phyloP scores from a whole-genome alignment of 2,797 vertebrate species.

The Bradypodion ventrale region DNA sequence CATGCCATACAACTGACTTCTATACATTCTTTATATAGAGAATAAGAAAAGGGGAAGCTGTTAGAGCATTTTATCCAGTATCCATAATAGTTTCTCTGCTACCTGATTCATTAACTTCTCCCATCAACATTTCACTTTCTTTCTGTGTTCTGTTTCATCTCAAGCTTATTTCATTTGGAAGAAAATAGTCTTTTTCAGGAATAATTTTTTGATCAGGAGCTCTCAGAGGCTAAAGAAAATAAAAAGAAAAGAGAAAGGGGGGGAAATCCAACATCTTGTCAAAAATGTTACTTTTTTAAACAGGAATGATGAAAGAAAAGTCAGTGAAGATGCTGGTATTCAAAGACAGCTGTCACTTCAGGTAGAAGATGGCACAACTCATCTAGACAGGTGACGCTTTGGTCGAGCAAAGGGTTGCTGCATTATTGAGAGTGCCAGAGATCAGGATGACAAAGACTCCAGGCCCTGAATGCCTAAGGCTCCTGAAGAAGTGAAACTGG shows the following conservation, averaged over 20 bases:
- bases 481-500: slow-evolving; percentile 65
- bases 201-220: slow-evolving; percentile 73
- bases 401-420: slow-evolving; percentile 80
- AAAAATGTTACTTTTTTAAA: slow-evolving; percentile 82
- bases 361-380: slow-evolving; percentile 86
- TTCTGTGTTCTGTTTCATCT: slow-evolving; percentile 65
- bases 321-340: slow-evolving; percentile 85
- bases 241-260: slow-evolving; percentile 40
- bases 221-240: slow-evolving; percentile 37
- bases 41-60: slow-evolving; percentile 62
- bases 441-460: slow-evolving; percentile 72
- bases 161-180: slow-evolving; percentile 72
- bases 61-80: slow-evolving; percentile 66
- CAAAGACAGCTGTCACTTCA: slow-evolving; percentile 95
- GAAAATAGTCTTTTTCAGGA: slow-evolving; percentile 70
- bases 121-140: slow-evolving; percentile 62
- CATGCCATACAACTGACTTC: slow-evolving; percentile 67
- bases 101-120: slow-evolving; percentile 71
- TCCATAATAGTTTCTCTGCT: slow-evolving; percentile 64
- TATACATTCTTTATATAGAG: slow-evolving; percentile 63
- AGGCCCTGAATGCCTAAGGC: slow-evolving; percentile 77
- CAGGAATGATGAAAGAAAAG: slow-evolving; percentile 86
- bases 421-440: slow-evolving; percentile 76
- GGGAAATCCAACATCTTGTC: slow-evolving; percentile 74
- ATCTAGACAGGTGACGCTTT: slow-evolving; percentile 90